phyloP scores from a whole-genome alignment of 2,797 vertebrate genomes.

The Lycodopsis pacificus region DNA sequence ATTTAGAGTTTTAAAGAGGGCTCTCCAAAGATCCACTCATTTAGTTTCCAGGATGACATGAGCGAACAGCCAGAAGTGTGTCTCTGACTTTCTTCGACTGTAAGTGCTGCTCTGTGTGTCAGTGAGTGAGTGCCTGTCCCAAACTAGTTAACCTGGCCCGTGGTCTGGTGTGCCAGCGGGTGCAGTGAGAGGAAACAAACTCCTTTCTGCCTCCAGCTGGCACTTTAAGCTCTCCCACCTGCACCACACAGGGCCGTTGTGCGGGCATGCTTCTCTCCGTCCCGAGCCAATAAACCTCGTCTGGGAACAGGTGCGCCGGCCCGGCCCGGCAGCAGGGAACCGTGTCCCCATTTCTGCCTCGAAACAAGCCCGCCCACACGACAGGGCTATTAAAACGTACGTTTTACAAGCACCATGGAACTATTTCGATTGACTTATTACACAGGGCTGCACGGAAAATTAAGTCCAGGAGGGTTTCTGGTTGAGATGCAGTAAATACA shows the following conservation, averaged over 20 bases:
- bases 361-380: slow-evolving; percentile 47
- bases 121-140: background rate
- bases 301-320: slow-evolving; percentile 51
- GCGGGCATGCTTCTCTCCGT: slow-evolving; percentile 45
- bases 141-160: slow-evolving; percentile 1
- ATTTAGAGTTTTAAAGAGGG: background rate
- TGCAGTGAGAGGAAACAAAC: slow-evolving; percentile 3
- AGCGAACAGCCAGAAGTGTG: background rate
- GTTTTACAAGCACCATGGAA: slow-evolving; percentile 38
- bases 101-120: background rate
- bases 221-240: slow-evolving; percentile 17
- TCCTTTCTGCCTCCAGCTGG: slow-evolving; percentile 34
- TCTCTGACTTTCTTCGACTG: background rate
- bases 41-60: background rate
- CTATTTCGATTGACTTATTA: slow-evolving; percentile 11
- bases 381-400: slow-evolving; percentile 19
- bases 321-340: slow-evolving; percentile 28
- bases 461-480: background rate
- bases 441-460: background rate
- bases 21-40: background rate
- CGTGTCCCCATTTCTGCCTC: slow-evolving; percentile 32
- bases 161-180: slow-evolving; percentile 3
- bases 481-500: background rate
- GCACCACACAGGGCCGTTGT: slow-evolving; percentile 26
- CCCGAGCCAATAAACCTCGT: slow-evolving; percentile 58